These are phyloP conservation scores for Drosophila serrata DNA, from an alignment of 1,140 invertebrate species.

Conservation along the genomic window DNA sequence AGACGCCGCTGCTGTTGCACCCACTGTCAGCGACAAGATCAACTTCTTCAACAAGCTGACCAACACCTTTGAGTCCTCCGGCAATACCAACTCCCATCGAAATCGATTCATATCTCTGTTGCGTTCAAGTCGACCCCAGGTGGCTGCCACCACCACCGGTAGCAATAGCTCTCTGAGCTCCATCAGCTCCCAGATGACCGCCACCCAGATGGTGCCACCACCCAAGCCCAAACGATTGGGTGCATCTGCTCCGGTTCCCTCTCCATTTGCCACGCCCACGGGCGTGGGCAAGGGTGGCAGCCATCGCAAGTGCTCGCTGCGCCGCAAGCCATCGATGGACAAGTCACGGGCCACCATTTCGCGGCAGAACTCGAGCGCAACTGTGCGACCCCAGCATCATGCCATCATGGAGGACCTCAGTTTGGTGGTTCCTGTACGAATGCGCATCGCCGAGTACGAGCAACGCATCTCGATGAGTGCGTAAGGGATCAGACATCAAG, in stretches of 20 bases:
- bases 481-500: conserved; percentile 14
- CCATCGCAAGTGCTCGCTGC: conserved; percentile 68
- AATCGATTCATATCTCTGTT: conserved; percentile 74
- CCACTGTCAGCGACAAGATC: conserved; percentile 74
- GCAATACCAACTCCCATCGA: conserved; percentile 1
- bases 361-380: conserved; percentile 63
- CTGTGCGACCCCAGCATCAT: conserved; percentile 70
- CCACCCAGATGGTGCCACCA: conserved; percentile 50
- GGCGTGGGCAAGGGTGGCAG: conserved; percentile 31
- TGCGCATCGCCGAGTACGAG: conserved; percentile 80
- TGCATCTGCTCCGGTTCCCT: conserved; percentile 12
- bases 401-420: conserved; percentile 79
- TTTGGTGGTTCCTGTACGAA: conserved; percentile 72
- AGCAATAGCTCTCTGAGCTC: conserved; percentile 25
- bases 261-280: conserved; percentile 60
- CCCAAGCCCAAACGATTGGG: conserved; percentile 71
- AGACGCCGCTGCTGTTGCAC: conserved; percentile 5
- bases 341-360: conserved; percentile 70
- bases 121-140: conserved; percentile 55
- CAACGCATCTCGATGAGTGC: conserved; percentile 76
- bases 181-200: conserved; percentile 1
- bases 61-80: conserved; percentile 68
- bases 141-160: conserved; percentile 59
- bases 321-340: conserved; percentile 73
- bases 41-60: conserved; percentile 80